A percentile compares a stretch with the other conserved stretches of the same genome.
phyloP scores from a whole-genome alignment of 1,140 invertebrate species.

The Trissolcus basalis region DNA sequence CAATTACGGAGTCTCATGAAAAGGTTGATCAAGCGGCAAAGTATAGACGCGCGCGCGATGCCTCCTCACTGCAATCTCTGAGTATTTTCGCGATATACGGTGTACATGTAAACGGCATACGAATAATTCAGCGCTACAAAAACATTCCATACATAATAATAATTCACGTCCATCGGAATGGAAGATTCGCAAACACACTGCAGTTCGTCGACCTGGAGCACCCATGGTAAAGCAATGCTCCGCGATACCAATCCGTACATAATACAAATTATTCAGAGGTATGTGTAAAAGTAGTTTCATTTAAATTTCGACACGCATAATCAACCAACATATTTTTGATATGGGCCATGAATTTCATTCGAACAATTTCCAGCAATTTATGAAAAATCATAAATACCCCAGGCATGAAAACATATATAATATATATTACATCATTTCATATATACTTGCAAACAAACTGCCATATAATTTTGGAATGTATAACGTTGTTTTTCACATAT shows the following conservation, averaged over 20 bases:
- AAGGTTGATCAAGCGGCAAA: conserved; percentile 48
- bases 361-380: neutral
- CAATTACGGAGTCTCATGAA: conserved; percentile 34
- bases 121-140: conserved; percentile 52
- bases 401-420: too few species aligned
- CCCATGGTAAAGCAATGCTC: conserved; percentile 2
- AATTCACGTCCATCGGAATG: conserved; percentile 40
- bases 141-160: conserved; percentile 38
- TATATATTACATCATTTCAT: too few species aligned
- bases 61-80: conserved; percentile 23
- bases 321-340: too few species aligned
- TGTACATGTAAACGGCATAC: conserved; percentile 42
- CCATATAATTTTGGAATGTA: too few species aligned
- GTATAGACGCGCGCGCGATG: conserved; percentile 24
- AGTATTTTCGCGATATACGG: conserved; percentile 47
- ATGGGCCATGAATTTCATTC: too few species aligned
- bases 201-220: conserved; percentile 23
- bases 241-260: conserved; percentile 1
- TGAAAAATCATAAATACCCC: too few species aligned
- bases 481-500: too few species aligned
- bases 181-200: conserved; percentile 46
- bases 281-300: too few species aligned
- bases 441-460: too few species aligned
- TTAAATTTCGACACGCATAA: too few species aligned
- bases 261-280: neutral